Base-by-base conservation (phyloP, 2,797 vertebrate genomes). In the Sebastolobus alascanus region DNA sequence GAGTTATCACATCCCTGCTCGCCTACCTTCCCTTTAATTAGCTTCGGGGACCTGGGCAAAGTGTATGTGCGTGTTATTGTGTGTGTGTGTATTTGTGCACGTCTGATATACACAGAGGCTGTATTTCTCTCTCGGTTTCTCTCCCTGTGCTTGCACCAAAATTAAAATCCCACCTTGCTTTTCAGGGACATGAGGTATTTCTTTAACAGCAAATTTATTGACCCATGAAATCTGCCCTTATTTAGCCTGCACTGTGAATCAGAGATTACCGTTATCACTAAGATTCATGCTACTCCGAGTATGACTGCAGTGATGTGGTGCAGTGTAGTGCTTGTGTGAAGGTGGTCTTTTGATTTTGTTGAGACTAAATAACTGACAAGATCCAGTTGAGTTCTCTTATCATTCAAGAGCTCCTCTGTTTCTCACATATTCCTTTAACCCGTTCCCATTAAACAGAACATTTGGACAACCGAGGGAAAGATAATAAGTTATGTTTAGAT, bases 21-120 rank as follows among this genome's bases (percentile, higher is more conserved):
- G 73, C 92, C 92, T 94, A 93, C 88, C 91, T 88, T 92, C 88
- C 90, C 93, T 93, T 95, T 95, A 96, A 96, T 96, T 95, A 95
- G 94, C 92, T 92, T 89, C 82, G 50, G 93, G 92, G 95, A 94
- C 94, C 94, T 88, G 92, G 87, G 85, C 87, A 88, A 93, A 66
- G 84, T 89, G 86, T 86, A 10, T 67, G 85, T 87, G 71, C 54
- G 25, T 75, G 59, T 83, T 60, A 43, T 38, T 78, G 74, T 78
- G 79, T 79, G 76, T 37, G 63, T 27, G 38, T 59, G 59, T 63
- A 43, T 63, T 25, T 54, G 68, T 79, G 46, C 1, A 14, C 9
- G 65, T 60, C 33, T 88, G 73, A 82, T 81, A 77, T 68, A 81
- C 73, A 83, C 79, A 66, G 52, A 80, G 18, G 73, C 65, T 81